These are phyloP conservation scores for Cephus rjabovi DNA, from an alignment of 2,888 invertebrate species.

Conservation along the genomic window DNA sequence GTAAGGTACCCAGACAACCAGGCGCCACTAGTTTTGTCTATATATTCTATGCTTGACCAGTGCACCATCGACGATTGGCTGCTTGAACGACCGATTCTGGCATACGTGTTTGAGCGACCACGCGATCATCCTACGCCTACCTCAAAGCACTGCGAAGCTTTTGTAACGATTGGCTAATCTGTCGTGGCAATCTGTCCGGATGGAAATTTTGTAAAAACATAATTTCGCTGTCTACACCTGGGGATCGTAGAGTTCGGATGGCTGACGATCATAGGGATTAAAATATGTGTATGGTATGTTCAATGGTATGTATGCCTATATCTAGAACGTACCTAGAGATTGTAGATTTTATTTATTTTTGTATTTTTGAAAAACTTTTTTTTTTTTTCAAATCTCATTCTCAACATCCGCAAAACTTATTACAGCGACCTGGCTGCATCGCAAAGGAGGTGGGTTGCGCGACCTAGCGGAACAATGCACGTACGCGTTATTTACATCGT, in stretches of 20 bases:
- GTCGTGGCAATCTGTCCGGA: not conserved
- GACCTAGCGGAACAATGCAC: conserved; percentile 16
- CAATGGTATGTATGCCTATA: not conserved
- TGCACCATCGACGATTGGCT: not conserved
- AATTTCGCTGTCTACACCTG: not conserved
- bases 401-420: not conserved
- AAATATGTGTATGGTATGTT: not conserved
- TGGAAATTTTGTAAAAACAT: not conserved
- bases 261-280: not conserved
- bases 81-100: not conserved
- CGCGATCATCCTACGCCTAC: not conserved
- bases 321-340: not conserved
- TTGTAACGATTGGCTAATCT: not conserved
- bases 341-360: not conserved
- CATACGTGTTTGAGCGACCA: not conserved
- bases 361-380: not conserved
- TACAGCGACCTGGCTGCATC: not conserved
- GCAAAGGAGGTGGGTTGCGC: conserved; percentile 6
- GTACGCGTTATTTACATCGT: conserved; percentile 11
- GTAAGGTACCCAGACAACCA: not conserved
- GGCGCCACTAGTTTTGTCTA: not conserved
- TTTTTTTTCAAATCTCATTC: not conserved
- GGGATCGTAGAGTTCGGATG: not conserved
- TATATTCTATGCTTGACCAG: not conserved
- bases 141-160: not conserved